Evolutionary conservation across 2,113 vertebrate genomes (phyloP).

Genomic region (Empidonax alnorum): DNA sequence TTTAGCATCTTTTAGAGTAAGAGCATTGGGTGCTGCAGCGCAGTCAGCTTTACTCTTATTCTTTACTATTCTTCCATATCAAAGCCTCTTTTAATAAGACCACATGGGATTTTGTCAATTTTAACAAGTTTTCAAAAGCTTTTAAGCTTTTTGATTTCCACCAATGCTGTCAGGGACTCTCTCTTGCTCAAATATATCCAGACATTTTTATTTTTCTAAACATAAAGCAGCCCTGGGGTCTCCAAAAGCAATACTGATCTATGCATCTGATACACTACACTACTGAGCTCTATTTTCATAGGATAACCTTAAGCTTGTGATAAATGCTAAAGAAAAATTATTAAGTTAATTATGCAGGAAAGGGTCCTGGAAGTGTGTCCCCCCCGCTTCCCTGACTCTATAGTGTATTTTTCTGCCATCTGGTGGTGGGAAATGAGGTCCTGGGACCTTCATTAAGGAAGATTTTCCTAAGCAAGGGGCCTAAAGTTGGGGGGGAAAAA

Average conservation of each 20-base stretch:
- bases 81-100: not conserved
- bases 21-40: not conserved
- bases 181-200: not conserved
- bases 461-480: not conserved
- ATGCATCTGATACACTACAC: not conserved
- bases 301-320: not conserved
- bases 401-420: conserved; percentile 8
- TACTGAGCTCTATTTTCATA: not conserved
- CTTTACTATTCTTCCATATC: not conserved
- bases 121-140: not conserved
- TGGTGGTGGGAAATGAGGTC: not conserved
- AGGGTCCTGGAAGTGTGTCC: not conserved
- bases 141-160: not conserved
- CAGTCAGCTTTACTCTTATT: not conserved
- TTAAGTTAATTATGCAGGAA: rapidly evolving
- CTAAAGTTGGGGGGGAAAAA: not conserved
- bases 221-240: rapidly evolving
- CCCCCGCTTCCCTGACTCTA: rapidly evolving
- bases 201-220: not conserved
- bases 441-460: not conserved
- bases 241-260: not conserved
- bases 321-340: not conserved
- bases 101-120: not conserved
- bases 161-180: not conserved
- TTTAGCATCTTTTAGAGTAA: not conserved